Evolutionary conservation across 2,797 vertebrate species (phyloP).

Genomic region (Gymnothorax reevesii): DNA sequence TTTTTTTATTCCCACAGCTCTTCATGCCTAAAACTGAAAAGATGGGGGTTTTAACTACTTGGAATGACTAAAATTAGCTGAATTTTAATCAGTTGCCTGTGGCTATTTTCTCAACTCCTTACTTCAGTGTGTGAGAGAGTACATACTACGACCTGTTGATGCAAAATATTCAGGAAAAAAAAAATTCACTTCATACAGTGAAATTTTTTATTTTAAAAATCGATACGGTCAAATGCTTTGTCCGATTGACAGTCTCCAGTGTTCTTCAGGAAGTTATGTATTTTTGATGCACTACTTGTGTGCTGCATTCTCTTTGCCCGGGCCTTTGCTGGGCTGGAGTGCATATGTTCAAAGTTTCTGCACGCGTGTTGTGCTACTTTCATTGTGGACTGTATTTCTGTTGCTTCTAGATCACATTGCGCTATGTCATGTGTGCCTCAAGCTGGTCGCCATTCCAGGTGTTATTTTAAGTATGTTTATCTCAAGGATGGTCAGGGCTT

Average conservation of each 20-base stretch:
- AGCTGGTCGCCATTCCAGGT: neutral
- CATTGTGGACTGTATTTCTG: neutral
- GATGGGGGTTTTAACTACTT: neutral
- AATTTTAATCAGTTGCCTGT: neutral
- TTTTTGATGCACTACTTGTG: conserved; percentile 68
- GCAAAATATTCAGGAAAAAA: neutral
- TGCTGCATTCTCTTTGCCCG: conserved; percentile 67
- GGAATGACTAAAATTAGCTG: neutral
- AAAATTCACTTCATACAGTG: neutral
- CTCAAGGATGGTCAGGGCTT: neutral
- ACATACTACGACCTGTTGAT: neutral
- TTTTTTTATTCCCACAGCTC: neutral
- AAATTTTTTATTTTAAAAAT: neutral
- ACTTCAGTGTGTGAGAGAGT: neutral
- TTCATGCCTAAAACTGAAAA: neutral
- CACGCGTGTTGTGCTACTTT: neutral
- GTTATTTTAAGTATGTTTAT: neutral
- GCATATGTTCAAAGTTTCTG: conserved; percentile 20
- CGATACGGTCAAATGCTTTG: neutral
- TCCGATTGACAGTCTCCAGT: neutral
- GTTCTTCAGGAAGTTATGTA: conserved; percentile 1
- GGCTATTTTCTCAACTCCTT: neutral
- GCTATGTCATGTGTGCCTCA: neutral
- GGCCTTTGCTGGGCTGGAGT: conserved; percentile 56
- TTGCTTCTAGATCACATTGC: neutral